Percentiles rank a stretch among this genome's conserved stretches.
Evolutionary conservation across 2,888 invertebrate species (phyloP).

Genomic region (Catonia carolina): DNA sequence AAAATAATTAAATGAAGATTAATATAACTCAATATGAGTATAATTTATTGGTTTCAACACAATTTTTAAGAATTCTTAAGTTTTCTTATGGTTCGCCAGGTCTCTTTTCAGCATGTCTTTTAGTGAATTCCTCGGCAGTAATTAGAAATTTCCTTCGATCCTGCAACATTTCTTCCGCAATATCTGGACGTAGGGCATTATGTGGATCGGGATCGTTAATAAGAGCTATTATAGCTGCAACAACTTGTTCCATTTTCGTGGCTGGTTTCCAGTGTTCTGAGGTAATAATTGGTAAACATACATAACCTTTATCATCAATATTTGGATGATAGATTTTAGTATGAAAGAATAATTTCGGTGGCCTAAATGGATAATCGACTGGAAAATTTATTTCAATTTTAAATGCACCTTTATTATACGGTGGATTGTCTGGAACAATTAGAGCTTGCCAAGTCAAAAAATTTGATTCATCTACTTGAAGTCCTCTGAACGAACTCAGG

Average conservation of each 20-base stretch:
- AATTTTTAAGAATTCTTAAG: too few species aligned
- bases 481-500: constrained; percentile 38
- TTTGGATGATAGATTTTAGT: constrained; percentile 63
- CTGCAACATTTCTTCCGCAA: constrained; percentile 56
- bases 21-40: too few species aligned
- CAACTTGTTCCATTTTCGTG: constrained; percentile 57
- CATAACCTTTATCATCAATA: constrained; percentile 57
- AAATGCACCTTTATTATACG: constrained; percentile 60
- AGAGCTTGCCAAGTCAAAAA: constrained; percentile 52
- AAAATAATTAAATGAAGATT: too few species aligned
- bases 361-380: constrained; percentile 60
- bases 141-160: constrained; percentile 57
- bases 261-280: constrained; percentile 62
- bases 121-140: constrained; percentile 56
- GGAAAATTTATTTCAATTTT: constrained; percentile 55
- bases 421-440: constrained; percentile 51
- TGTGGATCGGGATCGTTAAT: constrained; percentile 58
- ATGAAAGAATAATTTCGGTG: constrained; percentile 55
- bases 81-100: too few species aligned
- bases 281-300: constrained; percentile 55
- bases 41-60: too few species aligned
- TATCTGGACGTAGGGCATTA: constrained; percentile 54
- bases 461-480: constrained; percentile 51
- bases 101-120: constrained; percentile 52
- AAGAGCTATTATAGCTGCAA: constrained; percentile 51